Conservation (phyloP, 2,113 vertebrate species). For the Pollimyrus isidori region DNA sequence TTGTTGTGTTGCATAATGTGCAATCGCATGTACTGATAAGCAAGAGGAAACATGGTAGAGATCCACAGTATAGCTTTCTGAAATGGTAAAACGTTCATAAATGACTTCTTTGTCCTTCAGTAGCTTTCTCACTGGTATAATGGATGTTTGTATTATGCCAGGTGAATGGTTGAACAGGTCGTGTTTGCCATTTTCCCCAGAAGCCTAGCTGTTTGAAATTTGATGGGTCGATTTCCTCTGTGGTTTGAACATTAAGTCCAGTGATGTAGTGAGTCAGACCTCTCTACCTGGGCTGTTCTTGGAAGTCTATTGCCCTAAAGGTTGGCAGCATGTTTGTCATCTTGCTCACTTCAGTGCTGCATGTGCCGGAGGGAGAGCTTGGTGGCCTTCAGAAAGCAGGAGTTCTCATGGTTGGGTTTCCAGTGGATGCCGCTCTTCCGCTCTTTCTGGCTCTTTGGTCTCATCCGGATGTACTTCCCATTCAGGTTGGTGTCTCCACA, state of each 20-base stretch:
- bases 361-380: constrained; percentile 58
- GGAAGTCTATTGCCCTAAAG: background rate
- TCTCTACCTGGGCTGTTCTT: constrained; percentile 5
- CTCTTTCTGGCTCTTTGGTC: constrained; percentile 59
- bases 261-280: constrained; percentile 22
- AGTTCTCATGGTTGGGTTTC: constrained; percentile 69
- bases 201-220: background rate
- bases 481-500: constrained; percentile 83
- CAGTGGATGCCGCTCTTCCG: constrained; percentile 75
- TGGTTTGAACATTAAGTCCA: background rate
- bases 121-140: background rate
- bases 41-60: background rate
- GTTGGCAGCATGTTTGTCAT: constrained; percentile 3
- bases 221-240: background rate
- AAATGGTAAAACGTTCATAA: background rate
- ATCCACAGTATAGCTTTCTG: background rate
- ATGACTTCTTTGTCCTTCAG: background rate
- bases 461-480: constrained; percentile 66
- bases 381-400: constrained; percentile 73
- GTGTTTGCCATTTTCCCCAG: background rate
- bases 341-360: constrained; percentile 31
- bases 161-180: background rate
- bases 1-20: background rate
- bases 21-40: background rate
- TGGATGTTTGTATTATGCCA: background rate